Base-by-base conservation (phyloP, 2,797 vertebrate genomes). In the Nasua narica region DNA sequence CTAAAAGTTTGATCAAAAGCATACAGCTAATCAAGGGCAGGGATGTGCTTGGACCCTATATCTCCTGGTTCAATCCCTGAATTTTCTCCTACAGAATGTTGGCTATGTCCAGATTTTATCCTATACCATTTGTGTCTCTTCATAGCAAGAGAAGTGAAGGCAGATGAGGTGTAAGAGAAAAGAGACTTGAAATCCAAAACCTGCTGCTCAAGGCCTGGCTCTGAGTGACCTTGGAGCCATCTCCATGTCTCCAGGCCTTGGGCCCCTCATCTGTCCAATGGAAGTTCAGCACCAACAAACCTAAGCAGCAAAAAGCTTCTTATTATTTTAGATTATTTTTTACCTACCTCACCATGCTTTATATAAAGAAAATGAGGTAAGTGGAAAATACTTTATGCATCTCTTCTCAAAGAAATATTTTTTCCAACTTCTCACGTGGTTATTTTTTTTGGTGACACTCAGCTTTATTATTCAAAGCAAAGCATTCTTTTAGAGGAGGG, bases 331-430 rank as follows among this genome's bases (percentile, higher is more conserved):
- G 58, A 65, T 76, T 67, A 86, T 43, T 89, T 91, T 83, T 62
- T 15, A 67, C 35, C 56, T 46, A 81, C 50, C 29, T 78, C 21
- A 7, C 7, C n/a, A 56, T 5, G 37, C 60, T 95, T 43, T 72
- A 35, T 21, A 74, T 58, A 37, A 94, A 94, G 74, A 93, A 93
- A 92, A 94, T 52, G 32, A 79, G 84, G 85, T 25, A 60, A 95
- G 50, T 7, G 50, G 14, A 94, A 90, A 90, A 92, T 54, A 35
- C 27, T 82, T 87, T 67, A 90, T 48, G n/a, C 25, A 46, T 58
- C n/a, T 83, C 58, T 88, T 94, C 32, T 90, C 81, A 86, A 72
- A 91, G 7, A 62, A 89, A 62, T 50, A 50, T 52, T 77, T 85
- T 70, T 90, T 46, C 60, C 58, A 86, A 65, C 35, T 81, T 81